phyloP scores from a whole-genome alignment of 2,113 vertebrate genomes.

The Trichechus manatus region DNA sequence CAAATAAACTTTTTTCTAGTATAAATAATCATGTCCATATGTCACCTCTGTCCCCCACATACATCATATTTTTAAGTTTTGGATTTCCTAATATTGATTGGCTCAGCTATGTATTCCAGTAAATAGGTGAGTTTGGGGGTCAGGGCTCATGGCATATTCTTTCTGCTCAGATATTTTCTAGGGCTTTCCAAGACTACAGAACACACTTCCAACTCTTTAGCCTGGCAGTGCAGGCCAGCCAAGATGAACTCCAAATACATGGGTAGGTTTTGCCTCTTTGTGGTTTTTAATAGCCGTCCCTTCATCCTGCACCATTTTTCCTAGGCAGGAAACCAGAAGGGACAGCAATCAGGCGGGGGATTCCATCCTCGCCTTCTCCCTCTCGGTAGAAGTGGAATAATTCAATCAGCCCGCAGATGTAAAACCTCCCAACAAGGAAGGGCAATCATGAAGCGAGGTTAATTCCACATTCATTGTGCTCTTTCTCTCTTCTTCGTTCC shows the following conservation, averaged over 20 bases:
- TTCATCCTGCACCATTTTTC: conserved; percentile 62
- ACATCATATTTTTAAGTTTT: neutral
- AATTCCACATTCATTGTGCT: neutral
- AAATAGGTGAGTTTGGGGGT: neutral
- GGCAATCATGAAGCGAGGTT: neutral
- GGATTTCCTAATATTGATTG: neutral
- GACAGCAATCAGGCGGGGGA: conserved; percentile 54
- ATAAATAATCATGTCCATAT: neutral
- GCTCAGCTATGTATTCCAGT: no score
- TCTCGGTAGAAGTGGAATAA: conserved; percentile 19
- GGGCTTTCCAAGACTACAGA: neutral
- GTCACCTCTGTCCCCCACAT: neutral
- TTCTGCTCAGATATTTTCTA: neutral
- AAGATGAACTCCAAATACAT: neutral
- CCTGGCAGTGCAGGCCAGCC: conserved; percentile 44
- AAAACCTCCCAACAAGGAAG: neutral
- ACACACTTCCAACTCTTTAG: neutral
- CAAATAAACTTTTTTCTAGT: neutral
- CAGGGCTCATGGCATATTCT: neutral
- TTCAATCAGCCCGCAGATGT: conserved; percentile 49
- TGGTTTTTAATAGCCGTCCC: conserved; percentile 62
- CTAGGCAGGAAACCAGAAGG: conserved; percentile 69
- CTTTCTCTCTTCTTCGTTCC: neutral
- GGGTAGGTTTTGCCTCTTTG: conserved; percentile 52
- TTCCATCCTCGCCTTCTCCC: neutral